Conservation (phyloP, 2,113 vertebrate species). For the Pao palembangensis region DNA sequence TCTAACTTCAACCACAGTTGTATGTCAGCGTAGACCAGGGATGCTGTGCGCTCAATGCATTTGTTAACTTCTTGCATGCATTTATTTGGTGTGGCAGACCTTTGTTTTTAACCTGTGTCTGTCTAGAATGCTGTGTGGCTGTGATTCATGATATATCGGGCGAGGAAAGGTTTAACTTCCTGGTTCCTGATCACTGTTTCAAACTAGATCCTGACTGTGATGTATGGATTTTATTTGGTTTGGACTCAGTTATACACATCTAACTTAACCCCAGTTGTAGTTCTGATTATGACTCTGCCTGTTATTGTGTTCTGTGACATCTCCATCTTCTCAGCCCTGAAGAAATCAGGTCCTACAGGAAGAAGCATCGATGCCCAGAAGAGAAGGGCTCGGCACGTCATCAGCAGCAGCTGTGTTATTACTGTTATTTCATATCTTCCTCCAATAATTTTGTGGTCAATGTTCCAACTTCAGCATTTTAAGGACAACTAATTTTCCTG, state of each 20-base stretch:
- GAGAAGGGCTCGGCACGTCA: conserved; percentile 21
- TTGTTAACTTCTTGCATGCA: background rate
- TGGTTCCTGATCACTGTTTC: conserved; percentile 1
- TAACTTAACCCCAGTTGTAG: fast-evolving
- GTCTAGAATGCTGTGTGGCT: conserved; percentile 44
- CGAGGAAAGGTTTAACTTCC: conserved; percentile 13
- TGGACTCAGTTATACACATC: background rate
- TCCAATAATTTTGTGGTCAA: background rate
- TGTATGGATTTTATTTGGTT: background rate
- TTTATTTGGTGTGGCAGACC: conserved; percentile 23
- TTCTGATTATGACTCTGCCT: background rate
- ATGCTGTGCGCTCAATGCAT: fast-evolving
- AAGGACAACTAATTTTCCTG: no score
- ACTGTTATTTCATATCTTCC: conserved; percentile 13
- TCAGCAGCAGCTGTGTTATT: conserved; percentile 13
- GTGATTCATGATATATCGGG: conserved; percentile 27
- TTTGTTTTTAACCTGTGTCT: conserved; percentile 24
- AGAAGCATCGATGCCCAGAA: conserved; percentile 20
- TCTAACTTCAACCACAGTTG: background rate
- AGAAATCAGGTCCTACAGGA: conserved; percentile 11
- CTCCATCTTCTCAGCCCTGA: conserved; percentile 24
- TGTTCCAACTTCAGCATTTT: fast-evolving
- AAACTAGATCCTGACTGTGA: conserved; percentile 3
- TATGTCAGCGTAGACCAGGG: fast-evolving
- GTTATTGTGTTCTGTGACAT: conserved; percentile 11